Percentiles rank a stretch among this genome's conserved stretches.
Conservation (phyloP, 2,797 vertebrate genomes). For the Cirrhinus molitorella region DNA sequence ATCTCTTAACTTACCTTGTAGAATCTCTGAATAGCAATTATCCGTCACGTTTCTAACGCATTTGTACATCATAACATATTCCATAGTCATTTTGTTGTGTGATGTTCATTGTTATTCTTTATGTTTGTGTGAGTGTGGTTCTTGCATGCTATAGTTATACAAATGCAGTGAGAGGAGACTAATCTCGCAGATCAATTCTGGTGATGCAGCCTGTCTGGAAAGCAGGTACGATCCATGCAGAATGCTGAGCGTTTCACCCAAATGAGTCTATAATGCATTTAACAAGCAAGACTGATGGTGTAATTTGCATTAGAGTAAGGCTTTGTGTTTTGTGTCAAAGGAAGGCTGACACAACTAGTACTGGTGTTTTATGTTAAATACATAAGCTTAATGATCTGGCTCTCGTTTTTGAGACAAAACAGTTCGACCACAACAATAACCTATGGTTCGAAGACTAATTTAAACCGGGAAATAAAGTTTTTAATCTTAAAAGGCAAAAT, state of each 20-base stretch:
- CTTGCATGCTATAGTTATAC: conserved; percentile 29
- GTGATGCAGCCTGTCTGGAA: conserved; percentile 41
- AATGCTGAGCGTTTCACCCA: conserved; percentile 34
- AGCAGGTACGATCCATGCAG: conserved; percentile 21
- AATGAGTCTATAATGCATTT: conserved; percentile 37
- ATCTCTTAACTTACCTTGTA: neutral
- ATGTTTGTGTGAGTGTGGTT: conserved; percentile 21
- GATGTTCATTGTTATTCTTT: conserved; percentile 15
- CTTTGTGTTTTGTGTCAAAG: conserved; percentile 2
- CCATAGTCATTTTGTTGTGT: conserved; percentile 22
- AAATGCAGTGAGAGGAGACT: conserved; percentile 38
- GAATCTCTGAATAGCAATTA: neutral
- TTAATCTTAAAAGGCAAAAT: neutral
- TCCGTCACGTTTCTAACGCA: neutral
- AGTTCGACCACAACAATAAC: neutral
- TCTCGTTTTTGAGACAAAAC: neutral
- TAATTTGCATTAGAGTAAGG: conserved; percentile 27
- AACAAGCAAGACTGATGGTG: conserved; percentile 42
- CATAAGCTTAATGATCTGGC: neutral
- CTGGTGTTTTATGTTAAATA: neutral
- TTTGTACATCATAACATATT: neutral
- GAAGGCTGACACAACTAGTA: neutral
- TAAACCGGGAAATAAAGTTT: neutral
- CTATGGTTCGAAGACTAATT: neutral
- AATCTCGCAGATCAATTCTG: conserved; percentile 54